Percentiles rank a stretch among this genome's conserved stretches.
Evolutionary conservation across 2,113 vertebrate species (phyloP).

Genomic region (Aegypius monachus): DNA sequence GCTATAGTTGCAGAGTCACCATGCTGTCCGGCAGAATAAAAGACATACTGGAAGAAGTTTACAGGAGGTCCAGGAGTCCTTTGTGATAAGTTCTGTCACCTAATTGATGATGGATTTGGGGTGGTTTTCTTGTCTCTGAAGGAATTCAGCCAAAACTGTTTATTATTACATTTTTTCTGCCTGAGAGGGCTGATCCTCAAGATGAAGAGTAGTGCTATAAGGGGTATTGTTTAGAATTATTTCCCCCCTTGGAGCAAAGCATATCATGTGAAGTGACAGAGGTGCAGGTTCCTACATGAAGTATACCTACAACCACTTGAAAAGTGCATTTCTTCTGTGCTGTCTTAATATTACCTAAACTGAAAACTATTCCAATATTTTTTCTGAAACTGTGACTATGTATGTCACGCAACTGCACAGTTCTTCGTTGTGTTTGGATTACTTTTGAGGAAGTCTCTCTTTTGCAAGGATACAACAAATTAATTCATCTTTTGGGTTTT

Average conservation of each 20-base stretch:
- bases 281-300: not conserved
- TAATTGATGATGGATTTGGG: not conserved
- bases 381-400: not conserved
- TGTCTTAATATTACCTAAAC: not conserved
- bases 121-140: not conserved
- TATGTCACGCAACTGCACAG: not conserved
- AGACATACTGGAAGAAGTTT: not conserved
- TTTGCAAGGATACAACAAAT: not conserved
- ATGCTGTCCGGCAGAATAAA: not conserved
- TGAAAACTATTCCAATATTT: not conserved
- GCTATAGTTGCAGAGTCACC: not conserved
- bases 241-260: not conserved
- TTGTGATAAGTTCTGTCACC: not conserved
- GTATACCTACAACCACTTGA: not conserved
- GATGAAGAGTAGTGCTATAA: not conserved
- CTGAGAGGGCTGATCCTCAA: not conserved
- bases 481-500: not conserved
- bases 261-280: not conserved
- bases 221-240: not conserved
- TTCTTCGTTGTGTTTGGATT: not conserved
- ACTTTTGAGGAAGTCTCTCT: not conserved
- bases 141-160: not conserved
- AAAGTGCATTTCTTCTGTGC: not conserved
- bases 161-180: not conserved
- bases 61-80: not conserved